phyloP scores from a whole-genome alignment of 2,113 vertebrate genomes.

The Malurus cyaneus region DNA sequence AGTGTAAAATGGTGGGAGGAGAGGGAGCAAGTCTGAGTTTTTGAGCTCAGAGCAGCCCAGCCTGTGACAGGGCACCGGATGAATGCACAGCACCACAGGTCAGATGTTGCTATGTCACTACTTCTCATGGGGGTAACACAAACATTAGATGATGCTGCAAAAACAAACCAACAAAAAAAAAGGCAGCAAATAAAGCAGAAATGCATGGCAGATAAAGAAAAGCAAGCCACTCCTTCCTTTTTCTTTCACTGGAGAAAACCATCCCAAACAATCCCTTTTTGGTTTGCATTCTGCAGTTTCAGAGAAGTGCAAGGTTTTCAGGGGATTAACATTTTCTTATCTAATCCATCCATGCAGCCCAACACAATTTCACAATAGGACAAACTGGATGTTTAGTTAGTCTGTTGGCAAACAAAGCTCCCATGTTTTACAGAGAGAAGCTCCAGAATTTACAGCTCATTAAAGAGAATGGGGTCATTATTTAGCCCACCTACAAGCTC shows the following conservation, averaged over 20 bases:
- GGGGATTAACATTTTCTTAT: neutral
- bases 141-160: neutral
- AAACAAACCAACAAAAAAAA: neutral
- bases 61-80: neutral
- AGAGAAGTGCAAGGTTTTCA: neutral
- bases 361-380: neutral
- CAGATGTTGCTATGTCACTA: neutral
- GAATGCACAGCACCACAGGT: neutral
- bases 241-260: neutral
- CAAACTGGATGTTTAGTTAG: neutral
- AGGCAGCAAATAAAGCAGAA: constrained; percentile 31
- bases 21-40: neutral
- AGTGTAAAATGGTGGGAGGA: neutral
- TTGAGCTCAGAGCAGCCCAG: neutral
- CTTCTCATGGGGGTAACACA: neutral
- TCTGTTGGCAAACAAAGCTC: neutral
- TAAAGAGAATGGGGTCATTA: neutral
- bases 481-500: neutral
- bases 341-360: neutral
- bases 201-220: neutral
- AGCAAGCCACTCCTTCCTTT: neutral
- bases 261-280: neutral
- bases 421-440: neutral
- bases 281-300: neutral
- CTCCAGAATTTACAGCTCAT: neutral